Evolutionary conservation across 2,888 invertebrate genomes (phyloP), one percentile per base, ranked within the genome.

Genomic region (Lysandra bellargus): DNA sequence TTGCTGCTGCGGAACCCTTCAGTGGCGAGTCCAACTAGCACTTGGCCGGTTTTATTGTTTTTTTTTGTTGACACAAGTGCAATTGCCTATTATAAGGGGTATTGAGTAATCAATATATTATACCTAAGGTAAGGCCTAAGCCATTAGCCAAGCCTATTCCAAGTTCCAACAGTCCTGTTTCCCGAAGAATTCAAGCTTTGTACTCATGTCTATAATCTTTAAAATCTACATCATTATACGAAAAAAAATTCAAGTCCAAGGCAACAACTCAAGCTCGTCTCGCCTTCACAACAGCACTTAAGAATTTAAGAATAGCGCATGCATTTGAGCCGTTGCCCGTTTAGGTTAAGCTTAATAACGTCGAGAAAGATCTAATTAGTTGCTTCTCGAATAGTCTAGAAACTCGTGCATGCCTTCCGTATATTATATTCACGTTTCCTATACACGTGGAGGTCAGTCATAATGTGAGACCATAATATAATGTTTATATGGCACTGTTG

Each of bases 401-500:
- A 69, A 23, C 44, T 44, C n/a, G 74, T 40, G 40, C 74, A 44
- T 17, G 74, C 7, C 74, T 74, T 74, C 74, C 74, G 74, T 44
- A 74, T 23, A 74, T 40, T 37, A 40, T 44, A 49, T 49, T 9
- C 49, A 49, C 49, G 49, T 49, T 49, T 49, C 49, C 49, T 49
- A 49, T 44, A 44, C 17, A 74, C 73, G 44, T 23, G 44, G 44
- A 74, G 74, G 74, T 74, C 74, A 44, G 9, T 60, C 33, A 17
- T 17, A 33, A 73, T n/a, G 74, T 12, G n/a, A 2, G 44, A n/a
- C 23, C 44, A 74, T 9, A 57, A 12, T 12, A 44, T 9, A 7
- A 14, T 40, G 37, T 40, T 17, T 74, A 74, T 44, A 74, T 74
- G 74, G 74, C 74, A 69, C 33, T 69, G 69, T 69, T 69, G 74